phyloP scores from a whole-genome alignment of 2,113 vertebrate species.

The Sigmodon hispidus region DNA sequence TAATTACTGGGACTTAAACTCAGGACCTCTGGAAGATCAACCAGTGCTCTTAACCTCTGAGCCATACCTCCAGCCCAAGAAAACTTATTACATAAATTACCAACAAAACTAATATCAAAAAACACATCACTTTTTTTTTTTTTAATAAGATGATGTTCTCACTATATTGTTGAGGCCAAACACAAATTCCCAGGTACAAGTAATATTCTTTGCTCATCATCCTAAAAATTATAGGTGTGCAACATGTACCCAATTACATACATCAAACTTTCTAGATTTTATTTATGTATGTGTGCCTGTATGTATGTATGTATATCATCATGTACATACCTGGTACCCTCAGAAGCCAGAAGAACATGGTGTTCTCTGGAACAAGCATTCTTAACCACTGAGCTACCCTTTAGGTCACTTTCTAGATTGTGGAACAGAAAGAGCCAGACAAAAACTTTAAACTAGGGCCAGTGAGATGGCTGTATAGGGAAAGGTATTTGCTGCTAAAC shows the following conservation, averaged over 20 bases:
- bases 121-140: neutral
- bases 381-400: neutral
- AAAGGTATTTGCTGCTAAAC: neutral
- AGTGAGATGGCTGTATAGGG: neutral
- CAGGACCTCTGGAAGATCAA: too few relatives aligned
- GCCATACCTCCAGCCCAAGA: too few relatives aligned
- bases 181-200: neutral
- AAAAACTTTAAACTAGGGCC: neutral
- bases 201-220: neutral
- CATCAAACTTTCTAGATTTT: neutral
- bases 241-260: neutral
- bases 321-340: neutral
- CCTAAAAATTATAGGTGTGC: neutral
- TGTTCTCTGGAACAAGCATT: neutral
- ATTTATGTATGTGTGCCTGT: neutral
- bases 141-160: neutral
- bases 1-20: too few relatives aligned
- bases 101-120: neutral
- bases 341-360: neutral
- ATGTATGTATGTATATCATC: neutral
- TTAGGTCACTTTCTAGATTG: neutral
- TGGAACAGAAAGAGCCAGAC: neutral
- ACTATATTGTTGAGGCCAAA: neutral
- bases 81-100: constrained; percentile 21
- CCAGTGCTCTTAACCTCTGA: too few relatives aligned